These are phyloP conservation scores for Trichogramma evanescens DNA, from an alignment of 2,888 invertebrate species.

Conservation along the genomic window DNA sequence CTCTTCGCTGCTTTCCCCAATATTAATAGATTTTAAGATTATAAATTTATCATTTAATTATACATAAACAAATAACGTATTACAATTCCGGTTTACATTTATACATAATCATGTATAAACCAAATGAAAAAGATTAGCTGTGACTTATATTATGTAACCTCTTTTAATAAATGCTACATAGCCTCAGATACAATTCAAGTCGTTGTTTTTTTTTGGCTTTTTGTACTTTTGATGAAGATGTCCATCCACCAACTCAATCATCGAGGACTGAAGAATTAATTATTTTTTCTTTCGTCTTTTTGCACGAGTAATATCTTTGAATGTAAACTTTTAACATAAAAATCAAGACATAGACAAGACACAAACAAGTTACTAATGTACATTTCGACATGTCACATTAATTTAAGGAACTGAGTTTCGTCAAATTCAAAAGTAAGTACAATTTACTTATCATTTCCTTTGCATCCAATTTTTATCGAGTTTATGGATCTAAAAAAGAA, in stretches of 20 bases:
- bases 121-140: slow-evolving; percentile 18
- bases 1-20: slow-evolving; percentile 45
- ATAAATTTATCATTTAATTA: background rate
- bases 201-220: background rate
- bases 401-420: background rate
- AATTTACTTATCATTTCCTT: background rate
- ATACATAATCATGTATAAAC: slow-evolving; percentile 14
- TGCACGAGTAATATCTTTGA: background rate
- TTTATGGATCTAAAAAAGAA: slow-evolving; percentile 19
- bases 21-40: slow-evolving; percentile 40
- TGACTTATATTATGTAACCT: slow-evolving; percentile 12
- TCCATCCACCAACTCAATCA: too few relatives aligned
- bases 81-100: background rate
- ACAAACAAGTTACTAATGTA: background rate
- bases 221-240: too few relatives aligned
- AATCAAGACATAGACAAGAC: background rate
- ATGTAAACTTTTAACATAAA: background rate
- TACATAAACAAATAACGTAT: background rate
- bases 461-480: background rate
- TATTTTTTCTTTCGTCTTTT: background rate
- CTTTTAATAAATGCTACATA: slow-evolving; percentile 20
- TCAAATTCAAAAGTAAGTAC: slow-evolving; percentile 13
- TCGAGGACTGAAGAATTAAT: too few relatives aligned
- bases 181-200: slow-evolving; percentile 1
- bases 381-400: background rate